Conservation (phyloP, 2,797 vertebrate genomes). For the Cygnus olor region DNA sequence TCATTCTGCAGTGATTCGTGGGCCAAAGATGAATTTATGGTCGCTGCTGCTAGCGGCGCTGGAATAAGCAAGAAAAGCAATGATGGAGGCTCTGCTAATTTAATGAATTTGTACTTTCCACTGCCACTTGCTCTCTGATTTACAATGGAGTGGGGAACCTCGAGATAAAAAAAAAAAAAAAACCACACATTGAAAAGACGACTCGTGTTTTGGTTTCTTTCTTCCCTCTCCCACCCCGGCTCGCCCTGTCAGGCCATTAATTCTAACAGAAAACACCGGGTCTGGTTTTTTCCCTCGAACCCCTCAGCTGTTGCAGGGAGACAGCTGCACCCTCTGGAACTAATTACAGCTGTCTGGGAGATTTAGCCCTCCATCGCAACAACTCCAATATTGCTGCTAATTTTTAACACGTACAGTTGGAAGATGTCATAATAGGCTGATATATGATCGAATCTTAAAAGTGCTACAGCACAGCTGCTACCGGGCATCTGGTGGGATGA, state of each 20-base stretch:
- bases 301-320: slow-evolving; percentile 78
- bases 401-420: slow-evolving; percentile 75
- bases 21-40: not conserved
- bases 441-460: slow-evolving; percentile 11
- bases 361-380: slow-evolving; percentile 67
- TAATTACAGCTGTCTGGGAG: slow-evolving; percentile 80
- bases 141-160: slow-evolving; percentile 31
- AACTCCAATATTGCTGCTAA: slow-evolving; percentile 69
- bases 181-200: not conserved
- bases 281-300: slow-evolving; percentile 68
- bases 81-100: not conserved
- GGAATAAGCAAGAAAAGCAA: not conserved
- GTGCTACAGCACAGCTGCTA: slow-evolving; percentile 68
- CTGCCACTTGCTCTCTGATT: slow-evolving; percentile 47
- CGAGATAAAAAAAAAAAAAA: not conserved
- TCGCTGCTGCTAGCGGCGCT: not conserved
- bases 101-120: slow-evolving; percentile 45
- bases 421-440: slow-evolving; percentile 66
- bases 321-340: slow-evolving; percentile 80
- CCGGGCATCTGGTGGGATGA: slow-evolving; percentile 19
- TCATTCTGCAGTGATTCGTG: not conserved
- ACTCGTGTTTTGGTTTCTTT: slow-evolving; percentile 40
- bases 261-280: slow-evolving; percentile 63
- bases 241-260: slow-evolving; percentile 66
- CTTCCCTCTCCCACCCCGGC: slow-evolving; percentile 26